Base-by-base conservation (phyloP, 2,113 vertebrate species). In the Neomonachus schauinslandi region DNA sequence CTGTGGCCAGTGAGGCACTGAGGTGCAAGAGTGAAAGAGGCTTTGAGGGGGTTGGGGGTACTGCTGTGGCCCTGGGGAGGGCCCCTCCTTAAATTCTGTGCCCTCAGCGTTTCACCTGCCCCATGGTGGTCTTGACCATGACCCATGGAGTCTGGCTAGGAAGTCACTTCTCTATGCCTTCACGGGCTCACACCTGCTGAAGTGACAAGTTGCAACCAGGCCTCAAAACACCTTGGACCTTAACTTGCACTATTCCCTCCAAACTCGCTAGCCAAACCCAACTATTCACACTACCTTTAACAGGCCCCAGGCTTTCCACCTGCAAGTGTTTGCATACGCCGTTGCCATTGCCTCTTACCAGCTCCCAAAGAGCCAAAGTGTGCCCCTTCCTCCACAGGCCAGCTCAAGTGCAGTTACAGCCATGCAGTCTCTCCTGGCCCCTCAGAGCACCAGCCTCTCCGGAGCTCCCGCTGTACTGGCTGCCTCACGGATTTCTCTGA, bases 121-220 rank as follows among this genome's bases (percentile, higher is more conserved):
- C n/a, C 67, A 5, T n/a, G 12, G 9, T 13, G 5, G 94, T 14
- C 18, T 18, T 46, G 57, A 19, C 57, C 12, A 1, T 21, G n/a
- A 42, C 1, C 13, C 24, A 9, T 0, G 22, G 8, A 39, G 31
- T 3, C 13, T 4, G 8, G 16, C 2, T 1, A 18, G 7, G 12
- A 28, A 2, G 13, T 14, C 5, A 16, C 36, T 26, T 53, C 22
- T 55, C 49, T 39, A 24, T 63, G 71, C n/a, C 26, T 36, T 13
- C 46, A 22, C 0, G 2, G 0, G 18, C 71, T 55, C n/a, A 15
- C 42, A 39, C 74, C 55, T 39, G 83, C 18, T 28, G 3, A 5
- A 67, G 31, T 26, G 51, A 39, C 24, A 39, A n/a, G 63, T 26
- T 51, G 33, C 1, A 36, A 21, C 9, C n/a, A 7, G 21, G 36